phyloP scores from a whole-genome alignment of 1,140 invertebrate genomes.

The Lordiphosa collinella region DNA sequence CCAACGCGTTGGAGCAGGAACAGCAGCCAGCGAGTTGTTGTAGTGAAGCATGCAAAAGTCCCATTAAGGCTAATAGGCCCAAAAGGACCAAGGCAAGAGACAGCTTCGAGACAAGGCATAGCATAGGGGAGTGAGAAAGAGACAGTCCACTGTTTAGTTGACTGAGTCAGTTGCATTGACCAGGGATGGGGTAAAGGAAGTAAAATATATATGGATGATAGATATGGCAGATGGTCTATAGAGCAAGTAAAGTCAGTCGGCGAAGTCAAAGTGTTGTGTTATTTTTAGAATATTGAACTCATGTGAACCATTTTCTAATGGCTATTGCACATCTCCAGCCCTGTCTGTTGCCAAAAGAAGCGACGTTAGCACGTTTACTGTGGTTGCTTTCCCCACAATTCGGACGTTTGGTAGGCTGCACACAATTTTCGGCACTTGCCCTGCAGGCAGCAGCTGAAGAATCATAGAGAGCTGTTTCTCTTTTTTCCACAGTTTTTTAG shows the following conservation, averaged over 20 bases:
- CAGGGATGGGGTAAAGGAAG: neutral
- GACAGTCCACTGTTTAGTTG: conserved; percentile 35
- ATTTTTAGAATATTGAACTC: too few species aligned
- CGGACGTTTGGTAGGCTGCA: conserved; percentile 34
- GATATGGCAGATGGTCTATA: too few species aligned
- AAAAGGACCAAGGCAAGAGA: conserved; percentile 46
- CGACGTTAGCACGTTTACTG: conserved; percentile 40
- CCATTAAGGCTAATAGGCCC: conserved; percentile 68
- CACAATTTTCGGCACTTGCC: conserved; percentile 33
- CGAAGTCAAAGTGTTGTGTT: too few species aligned
- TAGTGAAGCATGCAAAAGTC: conserved; percentile 64
- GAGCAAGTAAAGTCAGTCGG: too few species aligned
- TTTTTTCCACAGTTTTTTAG: conserved; percentile 2
- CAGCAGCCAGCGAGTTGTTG: conserved; percentile 42
- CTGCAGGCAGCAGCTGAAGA: conserved; percentile 27
- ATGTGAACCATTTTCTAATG: too few species aligned
- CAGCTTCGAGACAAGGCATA: conserved; percentile 26
- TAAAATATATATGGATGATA: neutral
- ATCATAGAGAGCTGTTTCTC: conserved; percentile 25
- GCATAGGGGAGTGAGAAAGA: conserved; percentile 14
- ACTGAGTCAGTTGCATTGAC: conserved; percentile 28
- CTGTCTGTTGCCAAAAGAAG: conserved; percentile 17
- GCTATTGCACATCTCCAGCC: conserved; percentile 1
- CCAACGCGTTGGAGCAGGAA: conserved; percentile 28
- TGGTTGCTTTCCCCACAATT: conserved; percentile 18